Base-by-base conservation (phyloP, 2,888 invertebrate genomes). In the Drosophila yooni region DNA sequence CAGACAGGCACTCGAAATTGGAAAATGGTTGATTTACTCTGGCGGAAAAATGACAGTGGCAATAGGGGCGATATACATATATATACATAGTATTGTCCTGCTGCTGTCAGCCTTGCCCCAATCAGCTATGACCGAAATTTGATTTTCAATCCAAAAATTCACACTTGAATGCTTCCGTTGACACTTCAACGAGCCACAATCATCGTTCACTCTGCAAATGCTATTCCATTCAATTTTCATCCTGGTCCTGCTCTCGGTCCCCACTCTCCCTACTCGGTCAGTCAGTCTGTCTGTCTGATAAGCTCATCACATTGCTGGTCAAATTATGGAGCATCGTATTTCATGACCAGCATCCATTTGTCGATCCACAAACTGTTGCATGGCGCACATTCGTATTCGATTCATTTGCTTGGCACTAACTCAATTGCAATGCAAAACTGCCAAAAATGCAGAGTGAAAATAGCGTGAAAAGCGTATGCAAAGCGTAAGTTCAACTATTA, bases 131-230 rank as follows among this genome's bases (percentile, higher is more conserved):
- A 65, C 60, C 61, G 59, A 69, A 81, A 81, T 78, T 81, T 81
- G 72, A 81, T 81, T 79, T 78, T 70, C 72, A 61, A 72, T 72
- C 51, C 62, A 69, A 77, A 81, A 79, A 78, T 76, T 76, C 70
- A 79, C 79, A 76, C 80, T 73, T 76, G 50, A 81, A 58, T 80
- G 77, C 81, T 36, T 80, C 61, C 70, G 77, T 80, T 81, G 81
- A 79, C 81, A 81, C 81, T 81, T 82, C 58, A 79, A 70, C 62
- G 58, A 50, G 64, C 54, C 66, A 61, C 67, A 69, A 67, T 61
- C 59, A 36, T 40, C 57, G 65, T 46, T 71, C 70, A 65, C 68
- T 70, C 51, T 54, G 50, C 63, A 57, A 53, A 63, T 58, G 50
- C 63, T 65, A 43, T 63, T 67, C 52, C 48, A 74, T 68, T 64